Percentiles rank a stretch among this genome's conserved stretches.
Evolutionary conservation across 2,797 vertebrate species (phyloP).

Genomic region (Apogon hyalosoma): DNA sequence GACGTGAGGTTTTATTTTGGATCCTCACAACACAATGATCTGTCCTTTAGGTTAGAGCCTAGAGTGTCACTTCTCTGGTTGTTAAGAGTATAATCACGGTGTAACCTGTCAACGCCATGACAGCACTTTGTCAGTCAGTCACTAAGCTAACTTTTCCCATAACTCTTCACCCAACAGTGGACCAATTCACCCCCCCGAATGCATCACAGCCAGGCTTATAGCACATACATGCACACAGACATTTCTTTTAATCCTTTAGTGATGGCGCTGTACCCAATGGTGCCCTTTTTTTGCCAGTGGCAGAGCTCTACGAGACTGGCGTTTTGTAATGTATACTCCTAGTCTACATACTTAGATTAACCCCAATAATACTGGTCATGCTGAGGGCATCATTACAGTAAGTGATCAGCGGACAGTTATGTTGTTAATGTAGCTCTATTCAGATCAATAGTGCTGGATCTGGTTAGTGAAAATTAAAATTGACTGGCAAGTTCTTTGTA

Average conservation of each 20-base stretch:
- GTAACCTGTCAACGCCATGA: slow-evolving; percentile 42
- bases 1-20: slow-evolving; percentile 70
- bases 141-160: slow-evolving; percentile 27
- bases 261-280: slow-evolving; percentile 20
- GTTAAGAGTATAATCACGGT: slow-evolving; percentile 53
- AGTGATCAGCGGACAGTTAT: slow-evolving; percentile 34
- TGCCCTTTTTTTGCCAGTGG: slow-evolving; percentile 47
- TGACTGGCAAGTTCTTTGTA: background rate
- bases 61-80: slow-evolving; percentile 54
- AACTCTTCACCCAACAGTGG: slow-evolving; percentile 1
- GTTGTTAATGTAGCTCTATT: slow-evolving; percentile 41
- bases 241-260: slow-evolving; percentile 48
- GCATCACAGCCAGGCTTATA: slow-evolving; percentile 23
- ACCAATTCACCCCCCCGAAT: slow-evolving; percentile 4
- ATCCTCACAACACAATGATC: slow-evolving; percentile 53
- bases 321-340: slow-evolving; percentile 71
- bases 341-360: slow-evolving; percentile 74
- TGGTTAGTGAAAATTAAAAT: slow-evolving; percentile 15
- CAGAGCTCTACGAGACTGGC: slow-evolving; percentile 17
- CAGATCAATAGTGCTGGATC: slow-evolving; percentile 9
- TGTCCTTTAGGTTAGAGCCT: slow-evolving; percentile 56
- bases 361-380: slow-evolving; percentile 59
- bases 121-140: slow-evolving; percentile 24
- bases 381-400: slow-evolving; percentile 49
- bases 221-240: background rate